These are phyloP conservation scores for Phengaris arion DNA, from an alignment of 2,888 invertebrate species.

Conservation along the genomic window DNA sequence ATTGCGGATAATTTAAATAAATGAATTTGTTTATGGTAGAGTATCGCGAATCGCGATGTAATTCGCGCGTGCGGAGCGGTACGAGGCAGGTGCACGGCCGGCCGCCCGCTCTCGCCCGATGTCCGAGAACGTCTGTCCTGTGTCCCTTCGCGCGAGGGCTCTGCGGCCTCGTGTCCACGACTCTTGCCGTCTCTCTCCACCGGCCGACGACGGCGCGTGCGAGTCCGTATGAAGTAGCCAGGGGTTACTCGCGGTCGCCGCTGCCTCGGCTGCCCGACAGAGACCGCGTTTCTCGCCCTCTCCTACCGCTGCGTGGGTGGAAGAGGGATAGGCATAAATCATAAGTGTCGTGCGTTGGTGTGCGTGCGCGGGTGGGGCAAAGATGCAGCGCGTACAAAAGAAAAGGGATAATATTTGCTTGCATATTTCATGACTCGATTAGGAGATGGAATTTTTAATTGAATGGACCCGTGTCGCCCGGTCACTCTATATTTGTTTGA, in stretches of 20 bases:
- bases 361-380: constrained; percentile 80
- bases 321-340: constrained; percentile 64
- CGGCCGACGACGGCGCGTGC: constrained; percentile 77
- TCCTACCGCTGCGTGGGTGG: constrained; percentile 48
- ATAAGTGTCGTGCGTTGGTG: constrained; percentile 74
- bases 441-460: constrained; percentile 80
- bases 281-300: constrained; percentile 57
- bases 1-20: constrained; percentile 37
- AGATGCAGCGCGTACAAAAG: constrained; percentile 78
- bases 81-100: constrained; percentile 73
- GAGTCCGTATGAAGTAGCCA: constrained; percentile 77
- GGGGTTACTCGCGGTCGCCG: constrained; percentile 80
- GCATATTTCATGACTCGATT: constrained; percentile 80
- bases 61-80: constrained; percentile 66
- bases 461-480: constrained; percentile 67
- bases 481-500: constrained; percentile 55
- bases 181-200: constrained; percentile 71
- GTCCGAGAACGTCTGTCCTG: constrained; percentile 80
- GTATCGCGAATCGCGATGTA: constrained; percentile 69
- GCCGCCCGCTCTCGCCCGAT: constrained; percentile 79
- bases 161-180: constrained; percentile 74
- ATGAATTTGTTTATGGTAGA: constrained; percentile 63
- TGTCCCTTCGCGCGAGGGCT: constrained; percentile 79
- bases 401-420: constrained; percentile 80
- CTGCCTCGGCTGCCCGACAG: constrained; percentile 69